Conservation (phyloP, 2,888 invertebrate genomes). For the Tanytarsus gracilentus region DNA sequence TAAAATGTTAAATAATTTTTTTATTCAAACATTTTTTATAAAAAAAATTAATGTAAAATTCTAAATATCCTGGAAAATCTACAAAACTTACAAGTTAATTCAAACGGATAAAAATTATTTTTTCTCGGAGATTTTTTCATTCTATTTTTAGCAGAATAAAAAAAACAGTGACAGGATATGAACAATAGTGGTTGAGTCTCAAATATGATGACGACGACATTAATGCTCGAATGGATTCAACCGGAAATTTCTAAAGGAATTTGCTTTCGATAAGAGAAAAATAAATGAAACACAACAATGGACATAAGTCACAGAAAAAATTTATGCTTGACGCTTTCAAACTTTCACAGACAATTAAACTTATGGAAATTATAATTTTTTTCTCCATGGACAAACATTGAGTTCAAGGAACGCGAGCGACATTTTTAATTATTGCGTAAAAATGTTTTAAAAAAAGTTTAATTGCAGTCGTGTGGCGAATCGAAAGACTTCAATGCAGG, state of each 20-base stretch:
- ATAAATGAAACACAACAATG: background rate
- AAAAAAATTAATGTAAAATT: too few species aligned
- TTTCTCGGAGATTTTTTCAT: background rate
- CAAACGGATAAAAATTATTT: background rate
- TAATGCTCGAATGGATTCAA: background rate
- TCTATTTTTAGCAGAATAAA: slow-evolving; percentile 2
- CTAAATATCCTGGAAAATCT: too few species aligned
- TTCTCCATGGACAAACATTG: background rate
- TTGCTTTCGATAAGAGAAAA: background rate
- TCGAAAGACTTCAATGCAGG: background rate
- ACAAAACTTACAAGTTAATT: too few species aligned
- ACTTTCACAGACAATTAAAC: slow-evolving; percentile 26
- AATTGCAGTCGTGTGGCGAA: background rate
- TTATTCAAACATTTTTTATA: too few species aligned
- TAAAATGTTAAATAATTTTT: too few species aligned
- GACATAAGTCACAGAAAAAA: slow-evolving; percentile 3
- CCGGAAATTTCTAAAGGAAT: slow-evolving; percentile 7
- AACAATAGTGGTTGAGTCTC: slow-evolving; percentile 8
- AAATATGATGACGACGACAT: too few species aligned
- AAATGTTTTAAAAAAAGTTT: background rate
- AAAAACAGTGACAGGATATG: slow-evolving; percentile 7
- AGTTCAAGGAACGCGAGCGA: background rate
- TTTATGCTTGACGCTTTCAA: slow-evolving; percentile 1
- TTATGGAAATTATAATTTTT: slow-evolving; percentile 21
- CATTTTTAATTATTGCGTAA: background rate